These are phyloP conservation scores for Monomorium pharaonis DNA, from an alignment of 1,140 invertebrate species.

Conservation along the genomic window DNA sequence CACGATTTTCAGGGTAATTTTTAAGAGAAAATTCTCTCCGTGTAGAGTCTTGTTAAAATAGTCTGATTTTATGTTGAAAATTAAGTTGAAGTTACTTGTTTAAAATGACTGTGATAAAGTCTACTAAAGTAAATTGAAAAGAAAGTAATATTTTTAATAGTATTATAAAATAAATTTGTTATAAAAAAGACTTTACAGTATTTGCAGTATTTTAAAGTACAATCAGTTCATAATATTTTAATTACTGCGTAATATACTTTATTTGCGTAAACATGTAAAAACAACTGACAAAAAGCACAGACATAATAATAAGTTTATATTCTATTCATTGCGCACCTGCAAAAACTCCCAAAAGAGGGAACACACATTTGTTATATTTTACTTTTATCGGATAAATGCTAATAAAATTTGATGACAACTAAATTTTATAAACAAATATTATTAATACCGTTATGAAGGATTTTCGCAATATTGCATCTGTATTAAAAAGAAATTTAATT, in stretches of 20 bases:
- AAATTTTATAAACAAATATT: constrained; percentile 24
- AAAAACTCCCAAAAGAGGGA: background rate
- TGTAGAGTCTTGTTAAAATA: background rate
- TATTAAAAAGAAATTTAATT: constrained; percentile 33
- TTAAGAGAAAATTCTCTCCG: too few species aligned
- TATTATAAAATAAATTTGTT: background rate
- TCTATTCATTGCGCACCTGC: background rate
- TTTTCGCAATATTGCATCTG: constrained; percentile 2
- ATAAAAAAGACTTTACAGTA: background rate
- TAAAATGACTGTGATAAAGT: background rate
- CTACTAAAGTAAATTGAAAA: background rate
- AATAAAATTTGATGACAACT: too few species aligned
- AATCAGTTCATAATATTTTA: constrained; percentile 1
- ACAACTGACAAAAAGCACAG: background rate
- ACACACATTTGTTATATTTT: constrained; percentile 11
- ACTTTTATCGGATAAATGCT: background rate
- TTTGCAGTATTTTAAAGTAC: background rate
- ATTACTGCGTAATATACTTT: background rate
- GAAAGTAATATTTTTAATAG: background rate
- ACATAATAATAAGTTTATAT: constrained; percentile 21
- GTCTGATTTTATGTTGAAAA: background rate
- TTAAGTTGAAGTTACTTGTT: background rate
- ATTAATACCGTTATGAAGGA: constrained; percentile 11
- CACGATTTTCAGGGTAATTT: too few species aligned
- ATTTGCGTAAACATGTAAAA: background rate